Percentiles rank a stretch among this genome's conserved stretches.
phyloP scores from a whole-genome alignment of 2,797 vertebrate species.

The Cichlasoma orientale region DNA sequence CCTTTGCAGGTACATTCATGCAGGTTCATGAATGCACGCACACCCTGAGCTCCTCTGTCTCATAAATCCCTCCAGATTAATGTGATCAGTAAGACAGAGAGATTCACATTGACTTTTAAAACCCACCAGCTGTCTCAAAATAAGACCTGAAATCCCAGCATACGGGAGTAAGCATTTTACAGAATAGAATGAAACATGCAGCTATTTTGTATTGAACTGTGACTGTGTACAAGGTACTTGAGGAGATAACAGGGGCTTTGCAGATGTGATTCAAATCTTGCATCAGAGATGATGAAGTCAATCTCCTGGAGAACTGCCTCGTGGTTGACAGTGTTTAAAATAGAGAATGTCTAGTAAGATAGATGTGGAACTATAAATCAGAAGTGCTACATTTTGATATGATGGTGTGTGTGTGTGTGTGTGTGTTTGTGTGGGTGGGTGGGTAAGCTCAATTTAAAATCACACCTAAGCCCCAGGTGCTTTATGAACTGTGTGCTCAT shows the following conservation, averaged over 20 bases:
- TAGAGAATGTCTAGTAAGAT: not conserved
- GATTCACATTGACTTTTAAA: constrained; percentile 5
- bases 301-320: not conserved
- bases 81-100: constrained; percentile 18
- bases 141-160: constrained; percentile 1
- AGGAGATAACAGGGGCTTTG: constrained; percentile 9
- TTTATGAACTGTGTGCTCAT: not conserved
- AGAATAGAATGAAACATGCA: not conserved
- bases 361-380: not conserved
- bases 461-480: not conserved
- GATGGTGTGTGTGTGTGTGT: not conserved
- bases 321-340: not conserved
- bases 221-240: not conserved
- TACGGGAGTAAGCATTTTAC: not conserved
- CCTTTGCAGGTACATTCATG: not conserved
- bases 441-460: not conserved
- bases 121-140: constrained; percentile 18
- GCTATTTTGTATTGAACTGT: not conserved
- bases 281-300: not conserved
- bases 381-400: not conserved
- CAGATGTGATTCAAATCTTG: constrained; percentile 1
- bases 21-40: not conserved
- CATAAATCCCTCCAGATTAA: constrained; percentile 26
- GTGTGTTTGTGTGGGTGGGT: not conserved
- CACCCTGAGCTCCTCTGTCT: constrained; percentile 10